Percentiles rank a stretch among this genome's conserved stretches.
phyloP scores from a whole-genome alignment of 2,888 invertebrate species.

The Agrochola circellaris region DNA sequence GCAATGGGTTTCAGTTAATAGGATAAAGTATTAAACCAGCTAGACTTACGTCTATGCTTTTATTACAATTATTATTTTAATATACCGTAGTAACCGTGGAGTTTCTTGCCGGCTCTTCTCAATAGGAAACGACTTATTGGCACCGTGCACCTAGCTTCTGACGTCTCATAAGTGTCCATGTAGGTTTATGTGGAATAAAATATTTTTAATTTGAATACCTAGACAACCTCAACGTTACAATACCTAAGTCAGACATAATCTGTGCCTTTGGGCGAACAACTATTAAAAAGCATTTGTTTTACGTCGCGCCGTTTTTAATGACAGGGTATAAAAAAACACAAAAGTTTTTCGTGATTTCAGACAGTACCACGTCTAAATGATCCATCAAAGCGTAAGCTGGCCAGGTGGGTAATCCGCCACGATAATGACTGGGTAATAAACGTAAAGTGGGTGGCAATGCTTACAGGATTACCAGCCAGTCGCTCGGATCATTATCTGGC shows the following conservation, averaged over 20 bases:
- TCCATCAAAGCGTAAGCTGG: slow-evolving; percentile 73
- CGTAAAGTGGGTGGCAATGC: slow-evolving; percentile 74
- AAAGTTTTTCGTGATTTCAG: slow-evolving; percentile 52
- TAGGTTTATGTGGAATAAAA: too few species aligned
- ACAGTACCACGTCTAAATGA: slow-evolving; percentile 67
- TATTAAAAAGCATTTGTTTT: slow-evolving; percentile 24
- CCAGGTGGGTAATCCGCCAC: slow-evolving; percentile 64
- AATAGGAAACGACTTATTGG: too few species aligned
- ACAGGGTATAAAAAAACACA: slow-evolving; percentile 24
- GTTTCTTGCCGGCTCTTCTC: too few species aligned
- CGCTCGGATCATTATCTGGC: slow-evolving; percentile 47
- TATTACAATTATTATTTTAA: background rate
- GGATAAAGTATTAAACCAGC: slow-evolving; percentile 20
- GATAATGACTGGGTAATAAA: slow-evolving; percentile 72
- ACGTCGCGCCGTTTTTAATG: slow-evolving; percentile 16
- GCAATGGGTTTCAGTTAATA: background rate
- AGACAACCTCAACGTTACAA: background rate
- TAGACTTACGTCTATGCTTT: background rate
- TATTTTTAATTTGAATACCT: background rate
- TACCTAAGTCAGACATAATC: background rate
- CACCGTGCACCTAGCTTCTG: too few species aligned
- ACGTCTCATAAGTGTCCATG: too few species aligned
- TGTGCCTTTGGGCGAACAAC: background rate
- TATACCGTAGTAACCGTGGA: too few species aligned
- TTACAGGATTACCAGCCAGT: slow-evolving; percentile 74